Base-by-base conservation (phyloP, 2,888 invertebrate genomes). In the Drosophila putrida region DNA sequence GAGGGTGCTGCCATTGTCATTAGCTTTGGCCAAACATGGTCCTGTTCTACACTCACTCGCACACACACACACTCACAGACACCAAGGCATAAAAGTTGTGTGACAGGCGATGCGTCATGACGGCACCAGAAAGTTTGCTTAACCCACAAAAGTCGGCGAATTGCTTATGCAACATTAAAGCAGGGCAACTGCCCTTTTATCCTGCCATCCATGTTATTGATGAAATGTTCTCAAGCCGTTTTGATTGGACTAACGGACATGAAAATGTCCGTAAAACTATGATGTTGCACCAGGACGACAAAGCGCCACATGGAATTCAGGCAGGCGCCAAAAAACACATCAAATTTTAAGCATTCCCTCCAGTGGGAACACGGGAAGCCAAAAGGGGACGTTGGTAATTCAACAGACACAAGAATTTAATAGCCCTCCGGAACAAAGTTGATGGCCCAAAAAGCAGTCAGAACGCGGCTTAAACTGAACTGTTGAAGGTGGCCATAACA, bases 161-260 rank as follows among this genome's bases (percentile, higher is more conserved):
- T 61, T 41, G 60, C 35, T 51, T 70, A 73, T 71, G 55, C 62
- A 72, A 71, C 66, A 75, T 51, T 68, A 66, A 65, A 44, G 53
- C 25, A 44, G 25, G 28, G 28, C 41, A 59, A 25, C 43, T 53
- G 68, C 15, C 36, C n/a, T 9, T 9, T 13, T 25, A 31, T 36
- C 4, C 27, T 39, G 39, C 39, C 44, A 8, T 2, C 50, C 73
- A 47, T 58, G 54, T 71, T 81, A 86, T 86, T 87, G 88, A 86
- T 86, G 85, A 71, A 88, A 85, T 77, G 74, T 75, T 87, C 80
- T 80, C 82, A 75, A 73, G 71, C 71, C 73, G 71, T 73, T 71
- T 68, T 75, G 79, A 81, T 72, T 75, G 71, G 46, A 33, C 55
- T 53, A 15, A 41, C 50, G 27, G 33, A 50, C 62, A 54, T 27